These are phyloP conservation scores for Sebastolobus alascanus DNA, from an alignment of 2,797 vertebrate species.

Conservation along the genomic window DNA sequence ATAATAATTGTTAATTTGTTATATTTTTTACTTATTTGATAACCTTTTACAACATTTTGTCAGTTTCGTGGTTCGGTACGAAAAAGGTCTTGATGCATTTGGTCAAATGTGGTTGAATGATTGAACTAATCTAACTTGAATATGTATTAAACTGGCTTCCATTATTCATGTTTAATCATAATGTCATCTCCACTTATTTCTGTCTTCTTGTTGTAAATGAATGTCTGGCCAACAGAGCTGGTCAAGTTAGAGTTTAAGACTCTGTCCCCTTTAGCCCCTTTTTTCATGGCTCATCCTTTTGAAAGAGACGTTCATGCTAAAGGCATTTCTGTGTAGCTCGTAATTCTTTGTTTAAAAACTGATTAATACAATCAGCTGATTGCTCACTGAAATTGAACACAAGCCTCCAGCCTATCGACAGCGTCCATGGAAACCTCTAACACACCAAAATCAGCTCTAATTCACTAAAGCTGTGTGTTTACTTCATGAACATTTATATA, in stretches of 20 bases:
- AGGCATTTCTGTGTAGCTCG: conserved; percentile 42
- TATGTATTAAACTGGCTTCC: background rate
- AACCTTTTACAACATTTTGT: background rate
- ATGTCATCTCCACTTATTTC: background rate
- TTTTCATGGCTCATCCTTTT: conserved; percentile 48
- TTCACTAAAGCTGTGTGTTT: background rate
- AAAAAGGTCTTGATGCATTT: background rate
- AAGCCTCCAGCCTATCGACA: conserved; percentile 26
- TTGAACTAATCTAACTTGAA: background rate
- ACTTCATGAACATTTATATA: background rate
- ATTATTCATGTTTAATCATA: background rate
- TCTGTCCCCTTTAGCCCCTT: background rate
- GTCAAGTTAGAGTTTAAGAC: conserved; percentile 28
- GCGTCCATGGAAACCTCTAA: conserved; percentile 37
- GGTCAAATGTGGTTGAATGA: background rate
- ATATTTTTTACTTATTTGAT: background rate
- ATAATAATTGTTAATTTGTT: background rate
- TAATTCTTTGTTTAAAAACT: conserved; percentile 43
- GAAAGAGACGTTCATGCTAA: conserved; percentile 34
- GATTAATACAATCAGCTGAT: conserved; percentile 48
- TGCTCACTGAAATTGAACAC: conserved; percentile 42
- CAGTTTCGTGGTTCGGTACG: background rate
- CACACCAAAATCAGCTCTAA: conserved; percentile 7
- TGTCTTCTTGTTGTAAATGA: conserved; percentile 4
- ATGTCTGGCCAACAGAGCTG: background rate